These are phyloP conservation scores for Cybosia mesomella DNA, from an alignment of 2,888 invertebrate genomes.

Conservation along the genomic window DNA sequence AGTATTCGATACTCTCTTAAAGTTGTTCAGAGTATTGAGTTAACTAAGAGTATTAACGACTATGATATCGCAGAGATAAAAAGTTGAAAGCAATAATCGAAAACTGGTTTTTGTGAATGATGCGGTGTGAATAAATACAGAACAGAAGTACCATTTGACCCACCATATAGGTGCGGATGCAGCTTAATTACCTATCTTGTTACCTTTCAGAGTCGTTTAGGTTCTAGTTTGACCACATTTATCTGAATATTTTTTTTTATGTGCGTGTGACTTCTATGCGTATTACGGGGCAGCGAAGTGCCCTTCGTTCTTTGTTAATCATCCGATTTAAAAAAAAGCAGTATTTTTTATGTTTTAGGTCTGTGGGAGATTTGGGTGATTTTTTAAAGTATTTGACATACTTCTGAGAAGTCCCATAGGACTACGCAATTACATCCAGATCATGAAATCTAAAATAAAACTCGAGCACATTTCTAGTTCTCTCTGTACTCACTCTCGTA, in stretches of 20 bases:
- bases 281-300: neutral
- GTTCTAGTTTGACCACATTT: slow-evolving; percentile 2
- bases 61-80: slow-evolving; percentile 35
- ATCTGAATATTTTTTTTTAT: neutral
- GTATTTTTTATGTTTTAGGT: neutral
- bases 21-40: neutral
- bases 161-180: neutral
- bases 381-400: neutral
- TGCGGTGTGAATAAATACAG: slow-evolving; percentile 23
- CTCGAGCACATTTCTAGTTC: too few relatives aligned
- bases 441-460: too few relatives aligned
- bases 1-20: neutral
- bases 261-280: neutral
- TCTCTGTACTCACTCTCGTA: too few relatives aligned
- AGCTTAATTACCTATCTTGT: neutral
- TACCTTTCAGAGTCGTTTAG: slow-evolving; percentile 6
- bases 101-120: slow-evolving; percentile 19
- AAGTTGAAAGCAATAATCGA: slow-evolving; percentile 22
- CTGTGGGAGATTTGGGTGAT: neutral
- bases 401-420: too few relatives aligned
- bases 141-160: neutral
- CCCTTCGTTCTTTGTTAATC: neutral
- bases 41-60: neutral
- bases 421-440: too few relatives aligned
- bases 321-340: neutral